Evolutionary conservation across 2,797 vertebrate species (phyloP).

Genomic region (Etheostoma perlongum): DNA sequence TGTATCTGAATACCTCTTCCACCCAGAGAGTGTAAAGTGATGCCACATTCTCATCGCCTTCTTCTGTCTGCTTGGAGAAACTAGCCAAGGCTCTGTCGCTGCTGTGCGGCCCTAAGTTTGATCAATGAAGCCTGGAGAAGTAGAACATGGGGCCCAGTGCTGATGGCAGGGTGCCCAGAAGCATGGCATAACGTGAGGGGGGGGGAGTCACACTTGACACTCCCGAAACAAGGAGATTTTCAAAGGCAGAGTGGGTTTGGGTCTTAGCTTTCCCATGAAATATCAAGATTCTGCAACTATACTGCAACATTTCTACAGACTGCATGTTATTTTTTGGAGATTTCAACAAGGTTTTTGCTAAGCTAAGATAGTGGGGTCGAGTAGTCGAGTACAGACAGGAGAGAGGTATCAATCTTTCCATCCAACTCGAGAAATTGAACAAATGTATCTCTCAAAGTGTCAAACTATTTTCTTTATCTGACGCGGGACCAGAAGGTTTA

Average conservation of each 20-base stretch:
- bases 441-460: background rate
- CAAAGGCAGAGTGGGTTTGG: conserved; percentile 46
- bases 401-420: background rate
- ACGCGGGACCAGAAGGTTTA: background rate
- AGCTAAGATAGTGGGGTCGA: too few relatives aligned
- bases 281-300: conserved; percentile 17
- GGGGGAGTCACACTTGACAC: conserved; percentile 58
- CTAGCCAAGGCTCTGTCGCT: conserved; percentile 47
- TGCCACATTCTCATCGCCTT: conserved; percentile 16
- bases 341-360: conserved; percentile 6
- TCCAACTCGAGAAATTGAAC: background rate
- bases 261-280: conserved; percentile 48
- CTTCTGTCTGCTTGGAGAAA: conserved; percentile 23
- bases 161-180: conserved; percentile 73
- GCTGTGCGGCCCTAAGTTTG: conserved; percentile 62
- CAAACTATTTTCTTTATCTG: background rate
- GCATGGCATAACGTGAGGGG: conserved; percentile 45
- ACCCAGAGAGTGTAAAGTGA: background rate
- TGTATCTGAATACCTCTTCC: conserved; percentile 20
- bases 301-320: background rate
- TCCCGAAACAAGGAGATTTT: conserved; percentile 54
- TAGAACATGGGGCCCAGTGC: conserved; percentile 59
- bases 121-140: conserved; percentile 70
- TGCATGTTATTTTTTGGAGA: background rate
- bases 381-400: background rate